Conservation (phyloP, 2,797 vertebrate genomes). For the Oryzias dopingdopingensis region DNA sequence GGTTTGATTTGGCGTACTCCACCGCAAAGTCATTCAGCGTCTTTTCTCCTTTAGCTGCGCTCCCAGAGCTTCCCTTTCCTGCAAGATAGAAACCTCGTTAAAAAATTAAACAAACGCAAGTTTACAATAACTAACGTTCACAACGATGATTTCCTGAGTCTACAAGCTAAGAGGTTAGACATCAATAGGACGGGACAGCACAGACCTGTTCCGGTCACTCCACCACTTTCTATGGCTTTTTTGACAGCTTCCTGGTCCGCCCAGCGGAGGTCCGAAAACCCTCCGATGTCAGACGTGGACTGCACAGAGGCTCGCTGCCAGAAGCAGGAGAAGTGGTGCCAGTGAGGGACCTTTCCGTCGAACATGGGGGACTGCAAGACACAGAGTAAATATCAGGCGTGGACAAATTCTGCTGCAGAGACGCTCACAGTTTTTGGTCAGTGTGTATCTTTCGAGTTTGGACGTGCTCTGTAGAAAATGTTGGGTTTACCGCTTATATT, state of each 20-base stretch:
- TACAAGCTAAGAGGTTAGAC: no score
- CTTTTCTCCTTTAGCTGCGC: constrained; percentile 84
- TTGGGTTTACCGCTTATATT: no score
- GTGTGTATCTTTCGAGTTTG: no score
- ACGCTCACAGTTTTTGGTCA: no score
- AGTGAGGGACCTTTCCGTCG: constrained; percentile 96
- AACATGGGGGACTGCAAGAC: constrained; percentile 91
- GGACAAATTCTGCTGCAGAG: background rate
- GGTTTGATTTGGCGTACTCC: constrained; percentile 97
- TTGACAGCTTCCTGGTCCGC: constrained; percentile 96
- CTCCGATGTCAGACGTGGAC: constrained; percentile 82
- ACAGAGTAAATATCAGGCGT: constrained; percentile 3
- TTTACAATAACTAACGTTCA: no score
- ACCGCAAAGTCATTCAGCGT: constrained; percentile 89
- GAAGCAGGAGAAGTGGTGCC: constrained; percentile 98
- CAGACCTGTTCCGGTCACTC: constrained; percentile 70
- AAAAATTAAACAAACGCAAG: background rate
- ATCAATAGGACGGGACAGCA: background rate
- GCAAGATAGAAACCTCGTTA: background rate
- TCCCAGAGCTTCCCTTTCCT: constrained; percentile 84
- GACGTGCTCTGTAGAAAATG: no score
- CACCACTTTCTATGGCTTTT: constrained; percentile 89
- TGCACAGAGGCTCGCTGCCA: constrained; percentile 88
- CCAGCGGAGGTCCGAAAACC: constrained; percentile 92
- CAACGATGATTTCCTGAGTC: no score